Evolutionary conservation across 2,113 vertebrate species (phyloP), one percentile per base, ranked within the genome.

Genomic region (Triplophysa siluroides): DNA sequence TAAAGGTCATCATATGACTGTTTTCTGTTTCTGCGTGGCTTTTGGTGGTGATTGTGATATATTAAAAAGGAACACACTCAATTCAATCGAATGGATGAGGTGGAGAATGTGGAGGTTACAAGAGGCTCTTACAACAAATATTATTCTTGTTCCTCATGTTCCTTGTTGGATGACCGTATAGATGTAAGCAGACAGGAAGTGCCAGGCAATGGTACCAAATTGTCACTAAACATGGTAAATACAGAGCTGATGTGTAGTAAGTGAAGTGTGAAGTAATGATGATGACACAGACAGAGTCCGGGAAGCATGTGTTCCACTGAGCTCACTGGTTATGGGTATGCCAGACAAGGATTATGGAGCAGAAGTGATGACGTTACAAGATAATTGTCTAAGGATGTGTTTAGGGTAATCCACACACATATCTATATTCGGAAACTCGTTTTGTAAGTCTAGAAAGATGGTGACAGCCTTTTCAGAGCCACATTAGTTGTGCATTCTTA

Each of bases 331-430:
- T 19, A 50, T 50, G 38, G 45, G 52, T 70, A 63, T 41, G 18
- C 41, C 45, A 61, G 38, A 29, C 8, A 76, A 70, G 43, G 12
- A 76, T 70, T 62, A 29, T 76, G 23, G n/a, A 52, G 45, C n/a
- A 52, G 43, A 69, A 21, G 6, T 54, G 43, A 74, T 74, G 71
- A 54, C n/a, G 47, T 23, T 61, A 50, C 43, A 24, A 54, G 69
- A 80, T n/a, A 52, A 14, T 45, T 67, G 73, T 45, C 18, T 72
- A 50, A 71, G 62, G 23, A 41, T 80, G 58, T 66, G 63, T 61
- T 61, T 61, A 47, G 29, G 65, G n/a, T 73, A 18, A 67, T 61
- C 69, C 50, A 77, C 50, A 81, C 18, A 26, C 66, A 72, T 47
- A 62, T 62, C 43, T 68, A 38, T 75, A 72, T 72, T 72, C 56